A percentile compares a stretch with the other conserved stretches of the same genome.
Evolutionary conservation across 2,888 invertebrate genomes (phyloP).

Genomic region (Adelphocoris suturalis): DNA sequence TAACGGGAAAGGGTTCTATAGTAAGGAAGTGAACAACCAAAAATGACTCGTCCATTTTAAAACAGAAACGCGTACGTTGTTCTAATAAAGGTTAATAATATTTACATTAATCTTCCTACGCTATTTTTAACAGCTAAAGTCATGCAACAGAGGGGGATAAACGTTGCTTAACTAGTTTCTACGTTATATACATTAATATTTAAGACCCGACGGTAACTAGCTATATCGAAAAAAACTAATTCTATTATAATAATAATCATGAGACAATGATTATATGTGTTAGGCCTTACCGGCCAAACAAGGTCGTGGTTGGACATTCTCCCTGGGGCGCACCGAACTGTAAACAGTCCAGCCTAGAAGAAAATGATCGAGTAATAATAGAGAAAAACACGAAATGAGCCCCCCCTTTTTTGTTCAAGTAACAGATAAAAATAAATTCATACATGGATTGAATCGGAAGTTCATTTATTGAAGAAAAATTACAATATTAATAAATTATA

Average conservation of each 20-base stretch:
- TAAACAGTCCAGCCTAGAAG: constrained; percentile 74
- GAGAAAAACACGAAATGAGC: background rate
- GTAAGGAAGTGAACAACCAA: constrained; percentile 60
- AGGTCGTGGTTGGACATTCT: constrained; percentile 68
- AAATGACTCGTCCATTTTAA: constrained; percentile 68
- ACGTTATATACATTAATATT: constrained; percentile 64
- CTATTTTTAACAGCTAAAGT: constrained; percentile 54
- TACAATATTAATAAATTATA: no score
- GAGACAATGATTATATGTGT: constrained; percentile 50
- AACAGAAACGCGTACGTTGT: constrained; percentile 50
- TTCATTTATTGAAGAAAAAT: no score
- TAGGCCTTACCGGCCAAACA: constrained; percentile 74
- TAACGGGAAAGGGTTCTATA: constrained; percentile 17
- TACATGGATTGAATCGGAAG: background rate
- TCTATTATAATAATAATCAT: constrained; percentile 62
- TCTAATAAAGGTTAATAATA: background rate
- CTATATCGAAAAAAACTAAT: constrained; percentile 46
- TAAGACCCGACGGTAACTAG: constrained; percentile 55
- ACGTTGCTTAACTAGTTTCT: constrained; percentile 59
- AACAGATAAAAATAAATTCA: background rate
- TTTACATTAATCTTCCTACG: constrained; percentile 56
- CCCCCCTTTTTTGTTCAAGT: background rate
- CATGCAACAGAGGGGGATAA: constrained; percentile 61
- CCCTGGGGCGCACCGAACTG: constrained; percentile 74
- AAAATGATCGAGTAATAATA: constrained; percentile 62